Conservation (phyloP, 2,113 vertebrate species). For the Callipepla squamata region DNA sequence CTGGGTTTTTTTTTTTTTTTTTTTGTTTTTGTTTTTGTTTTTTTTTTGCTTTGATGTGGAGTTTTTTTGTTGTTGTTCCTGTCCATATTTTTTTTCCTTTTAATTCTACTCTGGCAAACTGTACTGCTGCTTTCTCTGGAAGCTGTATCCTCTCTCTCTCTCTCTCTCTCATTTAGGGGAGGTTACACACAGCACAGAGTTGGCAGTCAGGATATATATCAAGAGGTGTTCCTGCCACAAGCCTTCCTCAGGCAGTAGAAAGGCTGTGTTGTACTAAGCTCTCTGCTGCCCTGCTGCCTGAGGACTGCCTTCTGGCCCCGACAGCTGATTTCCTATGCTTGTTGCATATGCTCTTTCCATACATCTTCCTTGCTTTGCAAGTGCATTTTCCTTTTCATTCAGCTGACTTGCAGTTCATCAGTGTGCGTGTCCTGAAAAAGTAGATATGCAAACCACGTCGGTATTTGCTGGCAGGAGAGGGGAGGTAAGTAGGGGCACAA, state of each 20-base stretch:
- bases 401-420: background rate
- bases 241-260: conserved; percentile 10
- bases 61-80: background rate
- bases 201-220: background rate
- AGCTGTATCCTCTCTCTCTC: background rate
- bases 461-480: background rate
- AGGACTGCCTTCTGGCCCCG: conserved; percentile 43
- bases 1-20: background rate
- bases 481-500: background rate
- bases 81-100: background rate
- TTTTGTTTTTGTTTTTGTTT: background rate
- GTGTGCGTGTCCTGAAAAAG: background rate
- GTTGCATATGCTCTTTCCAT: background rate
- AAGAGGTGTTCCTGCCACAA: background rate
- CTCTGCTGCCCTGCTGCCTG: background rate
- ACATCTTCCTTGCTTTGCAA: background rate
- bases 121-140: background rate
- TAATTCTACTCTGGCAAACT: background rate
- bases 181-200: rapidly evolving
- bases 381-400: background rate
- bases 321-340: background rate
- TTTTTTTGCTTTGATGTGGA: background rate
- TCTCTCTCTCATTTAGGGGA: background rate
- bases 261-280: background rate
- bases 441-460: background rate